Base-by-base conservation (phyloP, 2,113 vertebrate genomes). In the Rhinopomastus cyanomelas region DNA sequence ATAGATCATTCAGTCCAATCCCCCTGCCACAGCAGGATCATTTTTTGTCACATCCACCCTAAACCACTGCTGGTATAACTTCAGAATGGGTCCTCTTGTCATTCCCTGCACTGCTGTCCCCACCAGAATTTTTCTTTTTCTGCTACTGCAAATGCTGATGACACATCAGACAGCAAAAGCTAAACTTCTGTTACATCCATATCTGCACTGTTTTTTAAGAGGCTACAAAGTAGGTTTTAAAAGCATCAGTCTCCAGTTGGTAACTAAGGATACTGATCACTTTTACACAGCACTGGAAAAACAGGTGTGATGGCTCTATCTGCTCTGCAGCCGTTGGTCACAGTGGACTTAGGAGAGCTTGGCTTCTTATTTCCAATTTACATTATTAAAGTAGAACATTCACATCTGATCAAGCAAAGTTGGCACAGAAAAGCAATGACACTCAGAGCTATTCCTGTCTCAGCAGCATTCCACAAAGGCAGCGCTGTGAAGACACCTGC, bases 371-470 rank as follows among this genome's bases (percentile, higher is more conserved):
- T 81, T 91, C 67, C 75, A 48, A 53, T 88, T 76, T 83, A 79
- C 48, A 9, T 90, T 93, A 93, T 78, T 85, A 81, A 72, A 92
- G 83, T 83, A 95, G 80, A 90, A 92, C 56, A 32, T 37, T 85
- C 71, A n/a, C 85, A 94, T 91, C 87, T 93, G 80, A 95, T 81
- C 78, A 75, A 89, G 74, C 85, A 91, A 85, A n/a, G n/a, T 57
- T 95, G 87, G 80, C 80, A 69, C 16, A 84, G 73, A 84, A 69
- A 89, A 78, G 51, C 68, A 66, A 44, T 61, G 89, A 81, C 80
- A 88, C 53, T 62, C 83, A 72, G 69, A 84, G 72, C 75, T 88
- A 87, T 88, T 85, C 59, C 80, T 11, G 22, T 93, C 88, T 73
- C 81, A 20, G 51, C 78, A 95, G 39, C 87, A 62, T 74, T 87